Evolutionary conservation across 2,888 invertebrate genomes (phyloP), one percentile per base, ranked within the genome.

Genomic region (Chrysotoxum bicinctum): DNA sequence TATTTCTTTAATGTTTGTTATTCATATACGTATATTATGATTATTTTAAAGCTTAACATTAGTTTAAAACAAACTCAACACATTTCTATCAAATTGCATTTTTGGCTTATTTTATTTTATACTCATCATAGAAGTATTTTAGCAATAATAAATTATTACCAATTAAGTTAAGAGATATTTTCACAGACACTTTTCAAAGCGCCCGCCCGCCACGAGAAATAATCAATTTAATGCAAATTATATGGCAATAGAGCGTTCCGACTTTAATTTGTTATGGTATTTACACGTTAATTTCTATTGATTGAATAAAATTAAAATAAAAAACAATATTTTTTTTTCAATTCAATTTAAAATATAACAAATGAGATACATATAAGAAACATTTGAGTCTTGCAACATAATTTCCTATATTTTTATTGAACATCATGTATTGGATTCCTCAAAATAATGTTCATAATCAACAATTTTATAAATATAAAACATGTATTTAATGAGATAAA

Each of bases 161-260:
- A 12, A 74, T 74, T 74, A 74, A 74, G 58, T 50, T 37, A 45
- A 14, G 10, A 21, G 32, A 52, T 45, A 43, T 43, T 68, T n/a
- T 54, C 10, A 1, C 37, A 62, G 52, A 26, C 62, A 52, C 0
- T 10, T 40, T 73, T 54, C 10, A 62, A 73, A 68, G 77, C 82
- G 54, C 73, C 73, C n/a, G 68, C 73, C n/a, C 3, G 10, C 2
- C 26, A 26, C 4, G 26, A 60, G 8, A 23, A 60, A 23, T 14
- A 10, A 26, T 60, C 26, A 43, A 82, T 77, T 82, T 73, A 77
- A 82, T 78, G 77, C 21, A 54, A 77, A 77, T 82, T 73, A 37
- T 26, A 1, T 5, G 37, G 9, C 60, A 60, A 5, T 37, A 32
- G 8, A 60, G 45, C 66, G 68, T 68, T 77, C 19, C 72, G 43